Percentiles rank a stretch among this genome's conserved stretches.
Conservation (phyloP, 2,113 vertebrate genomes). For the Stomatorhinus ivindoensis region DNA sequence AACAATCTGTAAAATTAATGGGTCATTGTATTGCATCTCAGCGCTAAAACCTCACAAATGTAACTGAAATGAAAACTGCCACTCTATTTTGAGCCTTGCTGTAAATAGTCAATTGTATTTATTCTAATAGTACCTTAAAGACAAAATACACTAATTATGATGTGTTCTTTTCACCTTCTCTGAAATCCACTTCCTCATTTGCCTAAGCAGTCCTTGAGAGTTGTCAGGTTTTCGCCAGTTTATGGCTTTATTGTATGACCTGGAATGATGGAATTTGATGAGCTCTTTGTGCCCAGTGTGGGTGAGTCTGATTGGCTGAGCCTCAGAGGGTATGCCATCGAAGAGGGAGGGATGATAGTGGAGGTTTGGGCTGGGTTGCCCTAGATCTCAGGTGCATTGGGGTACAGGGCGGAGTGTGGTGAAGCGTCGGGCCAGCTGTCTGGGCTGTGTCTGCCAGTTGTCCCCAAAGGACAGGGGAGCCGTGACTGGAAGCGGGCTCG, state of each 20-base stretch:
- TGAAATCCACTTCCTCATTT: not conserved
- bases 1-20: not conserved
- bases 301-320: constrained; percentile 33
- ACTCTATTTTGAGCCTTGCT: not conserved
- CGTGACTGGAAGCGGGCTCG: constrained; percentile 45
- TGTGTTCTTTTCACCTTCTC: constrained; percentile 1
- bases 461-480: constrained; percentile 55
- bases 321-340: constrained; percentile 29
- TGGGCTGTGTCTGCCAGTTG: constrained; percentile 48
- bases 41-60: not conserved
- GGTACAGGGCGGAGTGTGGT: constrained; percentile 32
- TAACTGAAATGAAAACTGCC: constrained; percentile 1
- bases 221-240: not conserved
- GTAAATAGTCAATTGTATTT: not conserved
- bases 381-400: constrained; percentile 42
- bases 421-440: constrained; percentile 56
- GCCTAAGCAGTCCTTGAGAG: not conserved
- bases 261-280: not conserved
- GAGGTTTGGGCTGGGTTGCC: constrained; percentile 16
- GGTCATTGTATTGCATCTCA: not conserved
- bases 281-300: constrained; percentile 15
- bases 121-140: not conserved
- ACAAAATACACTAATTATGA: not conserved
- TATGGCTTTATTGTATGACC: not conserved
- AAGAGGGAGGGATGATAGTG: constrained; percentile 33